Base-by-base conservation (phyloP, 2,113 vertebrate genomes). In the Salvelinus fontinalis region DNA sequence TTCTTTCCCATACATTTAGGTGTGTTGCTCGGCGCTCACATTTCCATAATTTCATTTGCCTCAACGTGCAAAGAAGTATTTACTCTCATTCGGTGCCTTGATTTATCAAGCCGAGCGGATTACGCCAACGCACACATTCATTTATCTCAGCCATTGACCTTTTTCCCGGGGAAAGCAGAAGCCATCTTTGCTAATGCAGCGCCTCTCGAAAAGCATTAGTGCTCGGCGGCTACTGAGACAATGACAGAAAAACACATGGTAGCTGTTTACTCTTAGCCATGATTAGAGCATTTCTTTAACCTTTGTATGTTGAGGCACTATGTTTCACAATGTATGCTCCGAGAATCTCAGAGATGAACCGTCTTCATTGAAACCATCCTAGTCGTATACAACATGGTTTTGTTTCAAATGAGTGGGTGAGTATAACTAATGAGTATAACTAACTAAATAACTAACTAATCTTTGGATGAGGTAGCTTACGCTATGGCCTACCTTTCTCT, bases 1-100 rank as follows among this genome's bases (percentile, higher is more conserved):
- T 86, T 84, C 87, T 80, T 68, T 68, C 80, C 81, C 77, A 69
- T 59, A 73, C 77, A 87, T 89, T 89, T 83, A 86, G 85, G 83
- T 83, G 86, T 83, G 81, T 82, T 83, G 68, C 67, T 84, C 81
- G 75, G 76, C 76, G 12, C 84, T 26, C 59, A 73, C 89, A 89
- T 89, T 88, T 90, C 88, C 87, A 85, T 90, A 91, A 92, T 91
- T 91, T 89, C 89, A 88, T 91, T 89, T 89, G 85, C 84, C 27
- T 79, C 67, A 44, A 20, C 7, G 75, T 77, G 85, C 84, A 82
- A 85, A 86, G 77, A 80, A 83, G 82, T 79, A 88, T 86, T 91
- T 85, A 88, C 83, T 90, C 86, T 88, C 82, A 82, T 87, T 89
- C 86, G 82, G 73, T 14, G 78, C 78, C 73, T 84, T 86, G 86